These are phyloP conservation scores for Anser brachyrhynchus DNA, from an alignment of 2,113 vertebrate species.

Conservation along the genomic window DNA sequence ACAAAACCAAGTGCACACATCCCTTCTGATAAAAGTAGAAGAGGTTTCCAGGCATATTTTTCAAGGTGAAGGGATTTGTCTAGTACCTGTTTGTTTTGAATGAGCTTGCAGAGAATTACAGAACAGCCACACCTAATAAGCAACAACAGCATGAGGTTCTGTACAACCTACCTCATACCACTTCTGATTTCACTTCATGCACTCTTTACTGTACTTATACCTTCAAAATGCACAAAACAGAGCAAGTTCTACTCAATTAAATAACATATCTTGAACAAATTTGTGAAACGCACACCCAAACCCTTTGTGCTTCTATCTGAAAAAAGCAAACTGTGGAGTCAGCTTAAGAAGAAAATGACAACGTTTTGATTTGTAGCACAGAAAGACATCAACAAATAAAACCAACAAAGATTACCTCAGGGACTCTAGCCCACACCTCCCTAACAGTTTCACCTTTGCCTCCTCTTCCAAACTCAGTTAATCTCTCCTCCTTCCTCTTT, in stretches of 20 bases:
- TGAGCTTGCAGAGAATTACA: neutral
- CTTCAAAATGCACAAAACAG: neutral
- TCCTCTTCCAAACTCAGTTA: neutral
- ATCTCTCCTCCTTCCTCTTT: neutral
- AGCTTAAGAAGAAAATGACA: neutral
- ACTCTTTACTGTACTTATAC: neutral
- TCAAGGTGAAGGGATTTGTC: neutral
- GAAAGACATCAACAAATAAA: neutral
- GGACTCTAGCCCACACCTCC: neutral
- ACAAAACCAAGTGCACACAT: neutral
- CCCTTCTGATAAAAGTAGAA: neutral
- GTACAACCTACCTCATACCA: neutral
- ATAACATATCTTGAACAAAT: neutral
- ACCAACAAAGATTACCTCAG: neutral
- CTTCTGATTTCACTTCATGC: neutral
- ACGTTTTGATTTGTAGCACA: neutral
- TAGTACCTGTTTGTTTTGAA: neutral
- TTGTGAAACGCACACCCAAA: neutral
- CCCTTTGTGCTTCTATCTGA: rapidly evolving
- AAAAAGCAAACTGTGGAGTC: neutral
- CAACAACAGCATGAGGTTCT: neutral
- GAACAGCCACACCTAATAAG: rapidly evolving
- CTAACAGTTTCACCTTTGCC: neutral
- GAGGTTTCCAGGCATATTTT: neutral
- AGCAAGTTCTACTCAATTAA: neutral